Percentiles rank a stretch among this genome's conserved stretches.
These are phyloP conservation scores for Lepidochitona cinerea DNA, from an alignment of 2,888 invertebrate genomes.

Conservation along the genomic window DNA sequence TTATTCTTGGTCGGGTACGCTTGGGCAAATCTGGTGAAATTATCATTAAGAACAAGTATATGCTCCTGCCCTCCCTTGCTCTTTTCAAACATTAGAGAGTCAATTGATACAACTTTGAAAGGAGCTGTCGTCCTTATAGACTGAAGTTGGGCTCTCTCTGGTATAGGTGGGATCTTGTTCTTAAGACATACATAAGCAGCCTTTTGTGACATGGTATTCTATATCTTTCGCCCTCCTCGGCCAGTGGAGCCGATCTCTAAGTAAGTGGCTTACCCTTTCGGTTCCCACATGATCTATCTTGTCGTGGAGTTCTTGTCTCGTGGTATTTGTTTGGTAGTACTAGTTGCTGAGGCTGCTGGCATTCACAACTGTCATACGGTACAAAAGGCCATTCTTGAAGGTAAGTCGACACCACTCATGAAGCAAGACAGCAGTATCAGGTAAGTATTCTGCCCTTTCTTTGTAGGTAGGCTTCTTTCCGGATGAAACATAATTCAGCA, in stretches of 20 bases:
- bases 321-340: no score
- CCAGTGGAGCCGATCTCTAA: slow-evolving; percentile 11
- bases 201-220: slow-evolving; percentile 12
- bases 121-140: neutral
- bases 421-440: no score
- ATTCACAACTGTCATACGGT: no score
- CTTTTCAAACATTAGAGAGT: neutral
- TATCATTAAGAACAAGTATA: slow-evolving; percentile 13
- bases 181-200: slow-evolving; percentile 14
- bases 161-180: slow-evolving; percentile 5
- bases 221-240: slow-evolving; percentile 11
- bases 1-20: slow-evolving; percentile 22
- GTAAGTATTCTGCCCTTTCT: no score
- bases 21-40: slow-evolving; percentile 20
- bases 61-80: slow-evolving; percentile 13
- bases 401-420: no score
- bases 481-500: no score
- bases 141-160: neutral
- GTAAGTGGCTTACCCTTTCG: slow-evolving; percentile 1
- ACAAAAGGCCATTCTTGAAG: no score
- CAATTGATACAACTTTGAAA: neutral
- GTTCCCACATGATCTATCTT: no score
- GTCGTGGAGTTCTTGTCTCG: no score
- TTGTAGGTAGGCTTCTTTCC: no score
- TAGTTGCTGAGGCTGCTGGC: no score